A percentile compares a stretch with the other conserved stretches of the same genome.
phyloP scores from a whole-genome alignment of 1,140 invertebrate genomes.

The Drosophila pallidifrons region DNA sequence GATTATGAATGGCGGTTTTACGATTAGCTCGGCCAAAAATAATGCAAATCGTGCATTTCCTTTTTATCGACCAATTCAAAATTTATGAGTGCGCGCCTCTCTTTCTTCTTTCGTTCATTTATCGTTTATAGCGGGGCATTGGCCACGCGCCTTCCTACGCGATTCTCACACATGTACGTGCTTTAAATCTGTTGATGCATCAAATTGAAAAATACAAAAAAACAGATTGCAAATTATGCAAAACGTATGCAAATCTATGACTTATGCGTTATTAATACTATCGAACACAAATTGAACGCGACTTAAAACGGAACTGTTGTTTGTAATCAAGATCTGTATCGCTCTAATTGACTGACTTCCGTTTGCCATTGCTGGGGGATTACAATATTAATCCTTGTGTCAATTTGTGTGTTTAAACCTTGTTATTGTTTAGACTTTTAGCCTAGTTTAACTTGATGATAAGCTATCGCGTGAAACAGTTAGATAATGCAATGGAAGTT shows the following conservation, averaged over 20 bases:
- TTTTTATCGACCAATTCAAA: constrained; percentile 5
- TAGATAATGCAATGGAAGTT: not conserved
- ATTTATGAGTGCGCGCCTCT: constrained; percentile 36
- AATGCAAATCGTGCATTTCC: not conserved
- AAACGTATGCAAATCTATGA: constrained; percentile 35
- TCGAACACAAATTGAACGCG: constrained; percentile 9
- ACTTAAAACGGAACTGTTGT: constrained; percentile 7
- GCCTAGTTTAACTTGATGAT: not conserved
- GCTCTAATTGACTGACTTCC: not conserved
- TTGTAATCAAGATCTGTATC: not conserved
- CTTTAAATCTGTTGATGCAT: constrained; percentile 34
- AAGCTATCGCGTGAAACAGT: not conserved
- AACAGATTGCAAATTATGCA: constrained; percentile 11
- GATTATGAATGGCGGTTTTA: not conserved
- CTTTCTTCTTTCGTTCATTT: constrained; percentile 8
- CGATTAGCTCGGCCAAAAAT: constrained; percentile 19
- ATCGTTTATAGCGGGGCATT: constrained; percentile 54
- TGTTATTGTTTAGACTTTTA: not conserved
- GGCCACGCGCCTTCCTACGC: constrained; percentile 66
- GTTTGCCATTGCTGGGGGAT: not conserved
- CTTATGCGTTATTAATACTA: constrained; percentile 17
- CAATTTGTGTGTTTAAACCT: not conserved
- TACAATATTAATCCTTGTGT: not conserved
- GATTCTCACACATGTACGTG: constrained; percentile 29
- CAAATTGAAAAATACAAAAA: constrained; percentile 23